Base-by-base conservation (phyloP, 2,113 vertebrate species). In the Scomber scombrus region DNA sequence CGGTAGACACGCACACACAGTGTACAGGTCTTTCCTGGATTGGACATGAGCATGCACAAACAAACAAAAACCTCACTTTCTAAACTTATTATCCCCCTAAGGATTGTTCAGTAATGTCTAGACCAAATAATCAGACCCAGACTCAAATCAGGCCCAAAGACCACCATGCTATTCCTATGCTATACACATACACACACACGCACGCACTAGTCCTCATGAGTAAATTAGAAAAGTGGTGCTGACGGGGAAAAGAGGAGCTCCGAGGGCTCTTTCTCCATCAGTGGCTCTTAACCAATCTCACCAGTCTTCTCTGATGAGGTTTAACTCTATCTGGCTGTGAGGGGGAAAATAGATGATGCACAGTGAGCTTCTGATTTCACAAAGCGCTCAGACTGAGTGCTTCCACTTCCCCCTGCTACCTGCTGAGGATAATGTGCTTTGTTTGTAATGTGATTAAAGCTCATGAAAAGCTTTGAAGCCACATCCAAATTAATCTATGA, bases 401-500 rank as follows among this genome's bases (percentile, higher is more conserved):
- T 45, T 79, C 74, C 75, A 64, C 81, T 87, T 87, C 75, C 66
- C 66, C 65, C 61, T 47, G 75, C 71, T 88, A 90, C 88, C 88
- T 90, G 86, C 81, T 60, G 64, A 71, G 74, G 75, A 80, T 90
- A 77, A 75, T 69, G 77, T 80, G 81, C 72, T 85, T 56, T 85
- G 76, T 87, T 82, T 78, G 66, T 87, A 90, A 93, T 50, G 3
- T 85, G 85, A 92, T 92, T 87, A 92, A 80, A 88, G 87, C 18
- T 62, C 52, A 15, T 50, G 61, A 65, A 66, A 85, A 77, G 80
- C 78, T 86, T 81, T 85, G 84, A 83, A 71, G 83, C 60, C 23
- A 76, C 51, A 75, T 71, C 82, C 18, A 14, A 60, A 61, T 75
- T 56, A 26, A 66, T 49, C 64, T 14, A 62, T n/a, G 51, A 61